A percentile compares a stretch with the other conserved stretches of the same genome.
Conservation (phyloP, 1,140 invertebrate genomes). For the Drosophila asahinai region DNA sequence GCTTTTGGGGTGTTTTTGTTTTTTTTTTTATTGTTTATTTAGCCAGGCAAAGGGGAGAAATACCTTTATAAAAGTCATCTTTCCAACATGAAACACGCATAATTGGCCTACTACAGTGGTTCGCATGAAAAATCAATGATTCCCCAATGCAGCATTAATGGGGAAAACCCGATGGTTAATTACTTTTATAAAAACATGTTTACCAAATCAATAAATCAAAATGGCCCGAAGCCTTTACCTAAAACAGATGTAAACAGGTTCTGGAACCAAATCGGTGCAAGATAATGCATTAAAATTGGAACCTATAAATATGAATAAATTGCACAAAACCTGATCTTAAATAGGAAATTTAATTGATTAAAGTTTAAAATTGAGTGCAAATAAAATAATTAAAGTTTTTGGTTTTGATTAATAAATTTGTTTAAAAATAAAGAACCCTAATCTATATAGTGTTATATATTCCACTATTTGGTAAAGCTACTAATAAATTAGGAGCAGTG, state of each 20-base stretch:
- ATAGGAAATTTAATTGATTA: no score
- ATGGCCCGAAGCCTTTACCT: neutral
- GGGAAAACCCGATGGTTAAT: neutral
- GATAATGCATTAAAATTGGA: neutral
- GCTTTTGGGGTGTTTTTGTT: slow-evolving; percentile 15
- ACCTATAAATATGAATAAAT: neutral
- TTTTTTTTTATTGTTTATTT: neutral
- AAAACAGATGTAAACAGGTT: neutral
- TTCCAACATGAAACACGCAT: slow-evolving; percentile 9
- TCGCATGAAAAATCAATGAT: slow-evolving; percentile 14
- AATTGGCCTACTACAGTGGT: slow-evolving; percentile 25
- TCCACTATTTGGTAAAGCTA: no score
- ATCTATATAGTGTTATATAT: no score
- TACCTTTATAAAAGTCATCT: slow-evolving; percentile 11
- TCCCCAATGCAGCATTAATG: neutral
- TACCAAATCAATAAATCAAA: slow-evolving; percentile 22
- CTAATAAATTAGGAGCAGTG: neutral
- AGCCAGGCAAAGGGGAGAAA: neutral
- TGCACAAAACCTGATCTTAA: neutral
- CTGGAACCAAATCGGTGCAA: neutral
- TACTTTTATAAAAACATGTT: slow-evolving; percentile 10
- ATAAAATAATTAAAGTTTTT: no score
- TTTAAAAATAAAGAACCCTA: no score
- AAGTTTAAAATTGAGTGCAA: no score
- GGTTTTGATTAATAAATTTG: no score